Conservation (phyloP, 2,888 invertebrate species). For the Microctonus brassicae region DNA sequence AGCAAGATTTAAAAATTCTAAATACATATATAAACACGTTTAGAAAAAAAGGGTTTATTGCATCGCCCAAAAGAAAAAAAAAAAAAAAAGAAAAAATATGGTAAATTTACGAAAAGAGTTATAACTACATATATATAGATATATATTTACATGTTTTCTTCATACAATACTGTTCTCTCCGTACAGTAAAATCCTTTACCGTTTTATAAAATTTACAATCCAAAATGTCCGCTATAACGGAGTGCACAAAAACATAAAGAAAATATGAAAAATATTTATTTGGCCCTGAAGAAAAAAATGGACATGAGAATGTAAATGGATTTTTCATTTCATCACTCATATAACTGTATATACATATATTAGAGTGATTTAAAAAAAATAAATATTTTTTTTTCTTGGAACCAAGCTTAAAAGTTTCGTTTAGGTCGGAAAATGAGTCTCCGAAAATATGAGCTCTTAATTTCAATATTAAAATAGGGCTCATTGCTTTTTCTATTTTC, state of each 20-base stretch:
- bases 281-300: not conserved
- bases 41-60: constrained; percentile 5
- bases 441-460: too few relatives aligned
- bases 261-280: not conserved
- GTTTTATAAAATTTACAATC: constrained; percentile 21
- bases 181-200: constrained; percentile 7
- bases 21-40: not conserved
- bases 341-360: constrained; percentile 22
- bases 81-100: not conserved
- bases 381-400: too few relatives aligned
- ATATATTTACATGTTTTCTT: too few relatives aligned
- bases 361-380: too few relatives aligned
- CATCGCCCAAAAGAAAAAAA: not conserved
- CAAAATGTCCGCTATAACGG: constrained; percentile 8
- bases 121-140: too few relatives aligned
- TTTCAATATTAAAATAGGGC: too few relatives aligned
- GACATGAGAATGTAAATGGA: not conserved
- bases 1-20: not conserved
- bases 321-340: not conserved
- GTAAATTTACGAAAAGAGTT: constrained; percentile 4
- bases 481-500: too few relatives aligned
- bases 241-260: not conserved
- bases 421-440: too few relatives aligned
- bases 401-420: too few relatives aligned
- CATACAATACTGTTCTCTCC: not conserved